Conservation (phyloP, 2,797 vertebrate genomes). For the Gymnocypris eckloni region DNA sequence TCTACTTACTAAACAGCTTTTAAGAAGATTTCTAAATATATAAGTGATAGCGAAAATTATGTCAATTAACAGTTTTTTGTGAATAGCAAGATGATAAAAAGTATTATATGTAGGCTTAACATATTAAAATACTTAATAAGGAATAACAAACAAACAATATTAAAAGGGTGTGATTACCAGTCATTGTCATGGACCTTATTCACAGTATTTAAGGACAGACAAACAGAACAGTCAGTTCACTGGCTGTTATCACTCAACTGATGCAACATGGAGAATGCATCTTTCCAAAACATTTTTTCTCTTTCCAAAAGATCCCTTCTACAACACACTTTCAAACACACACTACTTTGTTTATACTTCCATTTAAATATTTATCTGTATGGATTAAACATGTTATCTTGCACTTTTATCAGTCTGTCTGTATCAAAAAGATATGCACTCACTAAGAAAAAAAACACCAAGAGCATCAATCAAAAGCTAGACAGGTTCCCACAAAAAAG, state of each 20-base stretch:
- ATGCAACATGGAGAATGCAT: neutral
- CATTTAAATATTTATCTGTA: neutral
- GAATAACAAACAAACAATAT: neutral
- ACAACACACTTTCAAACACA: neutral
- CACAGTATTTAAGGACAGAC: neutral
- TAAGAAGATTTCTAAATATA: too few species aligned
- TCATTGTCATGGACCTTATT: neutral
- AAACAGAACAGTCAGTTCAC: neutral
- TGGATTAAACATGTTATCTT: neutral
- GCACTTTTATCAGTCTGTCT: neutral
- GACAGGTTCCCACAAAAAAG: slow-evolving; percentile 1
- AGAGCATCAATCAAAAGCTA: slow-evolving; percentile 16
- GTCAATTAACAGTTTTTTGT: too few species aligned
- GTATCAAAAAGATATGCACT: neutral
- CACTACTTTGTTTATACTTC: neutral
- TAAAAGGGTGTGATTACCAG: neutral
- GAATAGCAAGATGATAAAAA: neutral
- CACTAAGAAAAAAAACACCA: slow-evolving; percentile 29
- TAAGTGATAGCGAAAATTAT: too few species aligned
- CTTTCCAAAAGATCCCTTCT: neutral
- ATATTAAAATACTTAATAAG: neutral
- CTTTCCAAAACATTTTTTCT: neutral
- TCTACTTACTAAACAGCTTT: neutral
- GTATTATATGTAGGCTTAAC: neutral
- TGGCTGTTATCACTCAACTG: slow-evolving; percentile 1